Evolutionary conservation across 92 coral and sea anemone species (phyloP), one percentile per base, ranked within the genome.

Genomic region (Palythoa heliodiscus): DNA sequence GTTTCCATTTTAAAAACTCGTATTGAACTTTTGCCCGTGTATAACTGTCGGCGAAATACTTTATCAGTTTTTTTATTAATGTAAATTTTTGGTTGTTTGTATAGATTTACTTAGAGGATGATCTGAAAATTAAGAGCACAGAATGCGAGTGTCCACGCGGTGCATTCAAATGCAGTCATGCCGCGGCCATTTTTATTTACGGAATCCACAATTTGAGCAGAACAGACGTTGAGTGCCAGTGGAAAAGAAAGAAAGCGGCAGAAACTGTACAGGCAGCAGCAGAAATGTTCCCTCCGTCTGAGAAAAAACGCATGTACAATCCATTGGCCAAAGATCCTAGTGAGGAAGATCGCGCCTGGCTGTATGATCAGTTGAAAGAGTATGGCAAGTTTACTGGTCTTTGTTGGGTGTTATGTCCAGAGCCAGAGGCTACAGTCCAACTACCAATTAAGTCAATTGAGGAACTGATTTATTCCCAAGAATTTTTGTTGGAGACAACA

Each of bases 91-190:
- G 73, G 40, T 24, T 70, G 38, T 70, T 70, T 70, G 73, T 70
- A 29, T 70, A 87, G 89, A 75, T 87, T 70, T 87, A 87, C 71
- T 77, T 87, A 17, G 87, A 87, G 63, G 81, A 82, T 68, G 58
- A 80, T 35, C 57, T 78, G 67, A 20, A 52, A 50, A 88, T 88
- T 43, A 88, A 82, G 71, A 81, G 87, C 74, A 78, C 89, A 61
- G 90, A 81, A 82, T 87, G 90, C 87, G 57, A 87, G 73, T 87
- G 90, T 75, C 87, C 90, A 67, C 71, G 86, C 43, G 81, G 90
- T n/a, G 86, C 82, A 70, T 87, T 67, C 73, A 87, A 78, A 66
- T 87, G 90, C 73, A 87, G 90, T 66, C 87, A 87, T 52, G 90
- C 87, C 15, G 90, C 87, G 35, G 87, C 90, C 52, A 67, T 82